These are phyloP conservation scores for Hoplostethus atlanticus DNA, from an alignment of 2,797 vertebrate species.

Conservation along the genomic window DNA sequence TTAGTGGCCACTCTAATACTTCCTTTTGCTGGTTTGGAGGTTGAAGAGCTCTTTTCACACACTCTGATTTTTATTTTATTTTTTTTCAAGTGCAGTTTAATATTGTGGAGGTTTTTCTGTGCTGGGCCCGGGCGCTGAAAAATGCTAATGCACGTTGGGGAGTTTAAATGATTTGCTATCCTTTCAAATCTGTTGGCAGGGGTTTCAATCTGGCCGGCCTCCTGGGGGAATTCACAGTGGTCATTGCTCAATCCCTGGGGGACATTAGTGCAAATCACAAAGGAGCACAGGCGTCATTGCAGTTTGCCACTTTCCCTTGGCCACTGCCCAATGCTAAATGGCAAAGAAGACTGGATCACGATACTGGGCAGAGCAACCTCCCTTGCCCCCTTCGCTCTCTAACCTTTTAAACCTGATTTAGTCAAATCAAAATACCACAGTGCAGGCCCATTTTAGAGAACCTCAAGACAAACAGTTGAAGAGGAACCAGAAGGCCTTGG, in stretches of 20 bases:
- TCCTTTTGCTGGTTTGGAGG: slow-evolving; percentile 65
- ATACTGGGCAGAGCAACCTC: slow-evolving; percentile 46
- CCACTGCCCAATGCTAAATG: slow-evolving; percentile 77
- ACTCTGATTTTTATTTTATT: slow-evolving; percentile 73
- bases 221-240: slow-evolving; percentile 80
- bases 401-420: slow-evolving; percentile 78
- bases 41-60: slow-evolving; percentile 69
- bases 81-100: slow-evolving; percentile 80
- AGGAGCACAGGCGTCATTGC: slow-evolving; percentile 75
- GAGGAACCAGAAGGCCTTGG: slow-evolving; percentile 63
- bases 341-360: slow-evolving; percentile 44
- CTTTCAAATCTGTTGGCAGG: slow-evolving; percentile 85
- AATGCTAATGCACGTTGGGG: slow-evolving; percentile 82
- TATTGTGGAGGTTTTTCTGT: slow-evolving; percentile 63
- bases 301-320: slow-evolving; percentile 78
- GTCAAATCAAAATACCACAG: slow-evolving; percentile 76
- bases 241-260: slow-evolving; percentile 82
- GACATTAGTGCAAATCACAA: slow-evolving; percentile 83
- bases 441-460: slow-evolving; percentile 63
- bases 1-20: slow-evolving; percentile 60
- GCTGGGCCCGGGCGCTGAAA: slow-evolving; percentile 67
- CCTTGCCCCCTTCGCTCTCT: slow-evolving; percentile 45
- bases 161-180: slow-evolving; percentile 86
- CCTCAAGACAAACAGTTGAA: slow-evolving; percentile 74
- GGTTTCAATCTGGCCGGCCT: slow-evolving; percentile 81